Percentiles rank a stretch among this genome's conserved stretches.
phyloP scores from a whole-genome alignment of 2,113 vertebrate genomes.

The Bubo bubo region DNA sequence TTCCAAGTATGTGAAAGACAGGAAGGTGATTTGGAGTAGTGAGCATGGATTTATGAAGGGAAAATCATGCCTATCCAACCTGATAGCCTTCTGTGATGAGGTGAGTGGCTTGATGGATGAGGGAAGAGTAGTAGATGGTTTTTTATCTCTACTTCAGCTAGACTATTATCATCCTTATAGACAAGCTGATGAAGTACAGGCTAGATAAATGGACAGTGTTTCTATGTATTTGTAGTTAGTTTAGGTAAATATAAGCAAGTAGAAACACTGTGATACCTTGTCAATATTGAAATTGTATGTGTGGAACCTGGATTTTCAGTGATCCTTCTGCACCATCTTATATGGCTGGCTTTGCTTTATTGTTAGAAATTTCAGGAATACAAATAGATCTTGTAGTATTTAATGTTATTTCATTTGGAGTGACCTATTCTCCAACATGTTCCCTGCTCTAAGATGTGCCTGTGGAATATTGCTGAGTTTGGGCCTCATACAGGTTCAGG shows the following conservation, averaged over 20 bases:
- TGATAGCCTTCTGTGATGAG: not conserved
- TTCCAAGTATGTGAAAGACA: not conserved
- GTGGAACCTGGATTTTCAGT: not conserved
- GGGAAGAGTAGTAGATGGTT: not conserved
- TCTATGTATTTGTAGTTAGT: not conserved
- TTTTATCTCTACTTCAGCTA: not conserved
- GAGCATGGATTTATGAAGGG: not conserved
- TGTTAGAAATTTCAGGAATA: not conserved
- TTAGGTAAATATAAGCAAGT: not conserved
- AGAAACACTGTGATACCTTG: not conserved
- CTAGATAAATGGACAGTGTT: not conserved
- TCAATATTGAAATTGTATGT: not conserved
- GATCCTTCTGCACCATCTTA: not conserved
- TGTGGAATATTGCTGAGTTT: not conserved
- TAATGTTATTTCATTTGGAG: not conserved
- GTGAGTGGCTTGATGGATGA: not conserved
- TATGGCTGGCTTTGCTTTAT: not conserved
- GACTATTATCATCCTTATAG: not conserved
- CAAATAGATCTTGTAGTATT: not conserved
- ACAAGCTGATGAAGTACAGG: not conserved
- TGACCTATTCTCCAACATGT: not conserved
- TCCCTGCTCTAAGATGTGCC: not conserved
- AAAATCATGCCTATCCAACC: not conserved
- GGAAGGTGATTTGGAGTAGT: not conserved
- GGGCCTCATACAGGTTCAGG: not conserved